phyloP scores from a whole-genome alignment of 92 coral and sea anemone species.

The Paramuricea clavata region DNA sequence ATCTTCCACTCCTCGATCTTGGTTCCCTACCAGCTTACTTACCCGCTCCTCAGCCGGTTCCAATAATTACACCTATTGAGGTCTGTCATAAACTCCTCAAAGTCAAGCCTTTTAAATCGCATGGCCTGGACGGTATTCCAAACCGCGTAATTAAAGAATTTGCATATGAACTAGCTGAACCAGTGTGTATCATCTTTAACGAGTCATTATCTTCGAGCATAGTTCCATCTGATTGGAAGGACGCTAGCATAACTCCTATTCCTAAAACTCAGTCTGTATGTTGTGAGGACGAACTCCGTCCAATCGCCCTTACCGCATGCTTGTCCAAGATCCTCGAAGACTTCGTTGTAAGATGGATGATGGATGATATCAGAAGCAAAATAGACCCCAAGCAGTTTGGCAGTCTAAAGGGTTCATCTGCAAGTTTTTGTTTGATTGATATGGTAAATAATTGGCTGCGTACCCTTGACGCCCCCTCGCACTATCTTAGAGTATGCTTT shows the following conservation, averaged over 20 bases:
- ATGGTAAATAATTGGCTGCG: conserved; percentile 59
- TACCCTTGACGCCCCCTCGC: conserved; percentile 35
- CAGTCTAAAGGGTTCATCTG: no score
- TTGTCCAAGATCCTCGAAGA: conserved; percentile 15
- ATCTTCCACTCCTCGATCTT: no score
- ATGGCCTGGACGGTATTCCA: conserved; percentile 36
- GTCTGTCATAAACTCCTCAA: no score
- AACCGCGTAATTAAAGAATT: conserved; percentile 28
- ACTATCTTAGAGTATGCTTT: conserved; percentile 42
- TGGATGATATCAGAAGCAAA: no score
- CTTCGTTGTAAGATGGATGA: no score
- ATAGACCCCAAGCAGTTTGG: no score
- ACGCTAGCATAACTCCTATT: background rate
- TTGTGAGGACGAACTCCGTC: conserved; percentile 14
- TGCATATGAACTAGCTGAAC: conserved; percentile 47
- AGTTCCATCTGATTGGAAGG: conserved; percentile 16
- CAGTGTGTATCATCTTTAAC: conserved; percentile 20
- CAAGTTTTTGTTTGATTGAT: conserved; percentile 31
- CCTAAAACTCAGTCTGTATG: conserved; percentile 15
- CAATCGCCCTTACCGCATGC: conserved; percentile 28
- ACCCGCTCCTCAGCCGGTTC: no score
- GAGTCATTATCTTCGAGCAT: conserved; percentile 18
- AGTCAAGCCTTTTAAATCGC: no score
- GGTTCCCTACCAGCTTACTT: no score
- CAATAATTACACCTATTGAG: no score